Evolutionary conservation across 2,888 invertebrate species (phyloP), one percentile per base, ranked within the genome.

Genomic region (Lasioglossum calceatum): DNA sequence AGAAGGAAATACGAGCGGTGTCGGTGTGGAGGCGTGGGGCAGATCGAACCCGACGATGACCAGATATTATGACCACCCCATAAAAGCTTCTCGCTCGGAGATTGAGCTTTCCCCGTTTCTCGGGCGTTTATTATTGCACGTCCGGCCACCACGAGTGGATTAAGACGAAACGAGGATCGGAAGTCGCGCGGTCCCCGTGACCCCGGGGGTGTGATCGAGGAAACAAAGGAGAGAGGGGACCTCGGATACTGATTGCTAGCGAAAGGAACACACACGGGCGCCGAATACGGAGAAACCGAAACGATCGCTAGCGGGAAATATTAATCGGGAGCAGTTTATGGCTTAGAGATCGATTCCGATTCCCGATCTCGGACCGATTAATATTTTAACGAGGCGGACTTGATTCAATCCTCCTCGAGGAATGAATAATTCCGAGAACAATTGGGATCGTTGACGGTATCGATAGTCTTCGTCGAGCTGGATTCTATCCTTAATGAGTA

Each of bases 101-200:
- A 94, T 94, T 93, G 95, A 93, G 91, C 93, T 92, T 89, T 89
- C 92, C 89, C 87, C 77, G 81, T 79, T 84, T 77, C 81, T 73
- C 76, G 82, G 88, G 88, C 92, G 93, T 94, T 94, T 94, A 93
- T 94, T 94, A 93, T 93, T 92, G 90, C 90, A 87, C 87, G 87
- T 83, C 89, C 89, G 91, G 91, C 80, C 86, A 80, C 77, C 84
- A 84, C 87, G 85, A 87, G 92, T 92, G 93, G 93, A 95, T 94
- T 94, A 93, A 93, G 93, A 93, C 89, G 92, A 89, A 92, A 93
- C 91, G 93, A 89, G 93, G 91, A 93, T 94, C 94, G 94, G 94
- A 94, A 94, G 94, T 94, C 92, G 91, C 87, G 83, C 70, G 71
- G n/a, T 71, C 71, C 71, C 71, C 50, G 67, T 50, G 76, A 61